Evolutionary conservation across 1,140 invertebrate genomes (phyloP), one percentile per base, ranked within the genome.

Genomic region (Oryctes rhinoceros): DNA sequence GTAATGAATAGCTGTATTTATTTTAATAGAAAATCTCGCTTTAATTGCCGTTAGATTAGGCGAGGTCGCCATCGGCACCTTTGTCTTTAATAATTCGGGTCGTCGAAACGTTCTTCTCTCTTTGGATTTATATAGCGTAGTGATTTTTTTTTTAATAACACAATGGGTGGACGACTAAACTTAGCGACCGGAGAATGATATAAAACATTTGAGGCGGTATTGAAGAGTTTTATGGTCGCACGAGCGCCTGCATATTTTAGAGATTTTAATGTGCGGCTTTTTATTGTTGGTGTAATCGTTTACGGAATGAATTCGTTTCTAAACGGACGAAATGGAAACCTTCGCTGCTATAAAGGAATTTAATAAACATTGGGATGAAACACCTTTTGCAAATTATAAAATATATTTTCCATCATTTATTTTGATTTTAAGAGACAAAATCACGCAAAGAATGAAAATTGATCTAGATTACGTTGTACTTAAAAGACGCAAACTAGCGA

Each of bases 1-100:
- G 80, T 78, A 81, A 81, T 81, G 65, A 81, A 81, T 81, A 71
- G 78, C 77, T 79, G 77, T 81, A 81, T 81, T 81, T 81, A 81
- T 81, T 81, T 79, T 81, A 81, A 81, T 81, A 81, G 80, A 81
- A 81, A 79, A 81, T 49, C 39, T 48, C 20, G 9, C 53, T 81
- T 81, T 81, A 81, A 81, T 81, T 81, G 78, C 77, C 78, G 77
- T 81, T 78, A 78, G 78, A 81, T 81, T 81, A 81, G 80, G 53
- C 76, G 74, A 77, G 78, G 75, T 76, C 47, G 5, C 15, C 39
- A 47, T 76, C 80, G 80, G 80, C 80, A 79, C 80, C 80, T 81
- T 81, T 81, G 80, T 81, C 47, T 44, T 44, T 44, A 44, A 78
- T 65, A 78, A 79, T 78, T 81, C 71, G 80, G 76, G 67, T 78